Conservation (phyloP, 2,888 invertebrate species). For the Steinernema hermaphroditum region DNA sequence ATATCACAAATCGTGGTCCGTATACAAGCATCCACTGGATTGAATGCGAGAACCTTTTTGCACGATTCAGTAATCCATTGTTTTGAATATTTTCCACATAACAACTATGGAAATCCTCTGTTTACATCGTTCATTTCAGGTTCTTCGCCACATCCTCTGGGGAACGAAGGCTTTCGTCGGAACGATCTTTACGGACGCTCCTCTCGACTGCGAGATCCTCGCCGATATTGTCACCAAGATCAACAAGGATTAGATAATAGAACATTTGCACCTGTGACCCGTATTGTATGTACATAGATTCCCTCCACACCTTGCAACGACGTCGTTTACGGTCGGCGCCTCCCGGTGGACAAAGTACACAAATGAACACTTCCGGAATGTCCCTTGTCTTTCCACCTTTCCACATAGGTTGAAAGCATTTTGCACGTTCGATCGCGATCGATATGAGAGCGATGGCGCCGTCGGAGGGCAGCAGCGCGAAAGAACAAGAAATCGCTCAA, state of each 20-base stretch:
- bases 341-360: slow-evolving; percentile 28
- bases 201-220: slow-evolving; percentile 49
- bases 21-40: too few species aligned
- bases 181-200: slow-evolving; percentile 60
- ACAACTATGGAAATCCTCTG: too few species aligned
- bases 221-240: slow-evolving; percentile 39
- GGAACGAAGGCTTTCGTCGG: slow-evolving; percentile 59
- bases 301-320: too few species aligned
- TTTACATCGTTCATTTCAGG: slow-evolving; percentile 35
- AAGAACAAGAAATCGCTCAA: neutral
- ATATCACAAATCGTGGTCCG: too few species aligned
- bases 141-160: slow-evolving; percentile 56
- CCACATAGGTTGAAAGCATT: neutral
- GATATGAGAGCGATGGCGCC: neutral
- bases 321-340: neutral
- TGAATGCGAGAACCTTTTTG: too few species aligned
- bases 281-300: slow-evolving; percentile 26
- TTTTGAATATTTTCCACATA: too few species aligned
- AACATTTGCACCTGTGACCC: neutral
- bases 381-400: too few species aligned
- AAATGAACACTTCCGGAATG: slow-evolving; percentile 13
- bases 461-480: neutral
- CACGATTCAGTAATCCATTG: too few species aligned
- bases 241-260: slow-evolving; percentile 14
- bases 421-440: slow-evolving; percentile 10